phyloP scores from a whole-genome alignment of 2,113 vertebrate genomes.

The Hyla sarda region DNA sequence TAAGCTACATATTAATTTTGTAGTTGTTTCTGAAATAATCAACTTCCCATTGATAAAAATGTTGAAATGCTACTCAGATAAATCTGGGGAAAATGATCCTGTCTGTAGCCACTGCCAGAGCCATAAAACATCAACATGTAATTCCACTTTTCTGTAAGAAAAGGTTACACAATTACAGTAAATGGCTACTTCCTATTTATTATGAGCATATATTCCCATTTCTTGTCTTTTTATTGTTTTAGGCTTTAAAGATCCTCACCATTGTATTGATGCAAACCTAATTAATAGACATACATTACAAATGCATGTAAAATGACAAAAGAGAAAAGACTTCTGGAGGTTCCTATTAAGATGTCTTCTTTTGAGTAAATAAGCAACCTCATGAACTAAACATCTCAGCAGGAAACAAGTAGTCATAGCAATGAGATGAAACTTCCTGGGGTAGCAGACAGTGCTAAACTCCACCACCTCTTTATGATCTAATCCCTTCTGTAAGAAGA shows the following conservation, averaged over 20 bases:
- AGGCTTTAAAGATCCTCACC: not conserved
- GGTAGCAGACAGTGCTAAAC: slow-evolving; percentile 37
- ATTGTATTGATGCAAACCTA: not conserved
- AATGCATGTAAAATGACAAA: slow-evolving; percentile 29
- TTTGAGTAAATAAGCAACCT: slow-evolving; percentile 52
- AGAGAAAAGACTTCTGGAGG: slow-evolving; percentile 26
- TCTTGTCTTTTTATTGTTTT: slow-evolving; percentile 2
- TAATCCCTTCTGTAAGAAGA: slow-evolving; percentile 66
- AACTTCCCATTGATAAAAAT: too few species aligned
- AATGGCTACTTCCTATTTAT: not conserved
- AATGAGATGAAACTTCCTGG: slow-evolving; percentile 57
- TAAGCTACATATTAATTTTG: too few species aligned
- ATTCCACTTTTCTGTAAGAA: not conserved
- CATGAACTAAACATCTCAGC: slow-evolving; percentile 49
- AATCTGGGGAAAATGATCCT: too few species aligned
- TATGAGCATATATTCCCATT: not conserved
- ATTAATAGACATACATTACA: slow-evolving; percentile 35
- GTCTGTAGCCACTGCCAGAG: too few species aligned
- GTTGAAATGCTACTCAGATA: too few species aligned
- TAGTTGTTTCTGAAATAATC: too few species aligned
- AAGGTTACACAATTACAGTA: not conserved
- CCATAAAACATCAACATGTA: too few species aligned
- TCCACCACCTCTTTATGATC: slow-evolving; percentile 62
- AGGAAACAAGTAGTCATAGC: slow-evolving; percentile 54
- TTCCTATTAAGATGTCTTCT: slow-evolving; percentile 58